Evolutionary conservation across 1,140 invertebrate genomes (phyloP).

Genomic region (Sitodiplosis mosellana): DNA sequence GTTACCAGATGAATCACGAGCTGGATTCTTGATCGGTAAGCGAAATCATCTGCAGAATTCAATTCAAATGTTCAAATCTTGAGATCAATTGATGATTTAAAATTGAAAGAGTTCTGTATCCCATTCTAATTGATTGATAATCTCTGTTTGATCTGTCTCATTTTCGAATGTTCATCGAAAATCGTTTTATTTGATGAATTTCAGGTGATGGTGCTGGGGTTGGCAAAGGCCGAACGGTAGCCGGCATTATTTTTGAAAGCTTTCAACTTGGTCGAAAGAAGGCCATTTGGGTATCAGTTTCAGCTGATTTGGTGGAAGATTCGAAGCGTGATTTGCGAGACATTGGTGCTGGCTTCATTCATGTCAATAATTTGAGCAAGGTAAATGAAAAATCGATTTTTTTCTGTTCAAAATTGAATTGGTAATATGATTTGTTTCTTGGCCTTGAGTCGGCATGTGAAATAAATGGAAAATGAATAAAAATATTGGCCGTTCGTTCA

Average conservation of each 20-base stretch:
- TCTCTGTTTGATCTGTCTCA: no score
- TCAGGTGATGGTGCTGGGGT: slow-evolving; percentile 91
- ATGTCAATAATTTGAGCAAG: slow-evolving; percentile 77
- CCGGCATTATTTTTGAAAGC: slow-evolving; percentile 92
- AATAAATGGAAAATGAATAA: no score
- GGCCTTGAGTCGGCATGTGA: no score
- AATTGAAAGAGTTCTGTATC: no score
- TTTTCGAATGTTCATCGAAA: no score
- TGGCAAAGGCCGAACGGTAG: slow-evolving; percentile 91
- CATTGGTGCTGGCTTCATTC: slow-evolving; percentile 53
- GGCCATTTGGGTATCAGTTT: slow-evolving; percentile 90
- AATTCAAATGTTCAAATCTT: no score
- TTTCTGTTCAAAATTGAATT: no score
- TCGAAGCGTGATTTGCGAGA: slow-evolving; percentile 88
- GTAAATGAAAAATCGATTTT: slow-evolving; percentile 18
- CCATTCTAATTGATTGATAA: no score
- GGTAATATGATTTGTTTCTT: no score
- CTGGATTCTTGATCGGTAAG: slow-evolving; percentile 63
- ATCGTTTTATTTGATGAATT: slow-evolving; percentile 5
- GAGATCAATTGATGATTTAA: no score
- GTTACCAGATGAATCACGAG: slow-evolving; percentile 69
- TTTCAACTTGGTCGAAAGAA: slow-evolving; percentile 75
- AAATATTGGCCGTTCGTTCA: no score
- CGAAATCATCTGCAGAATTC: no score
- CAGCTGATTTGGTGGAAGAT: slow-evolving; percentile 92